Evolutionary conservation across 2,888 invertebrate genomes (phyloP).

Genomic region (Neoitamus cyanurus): DNA sequence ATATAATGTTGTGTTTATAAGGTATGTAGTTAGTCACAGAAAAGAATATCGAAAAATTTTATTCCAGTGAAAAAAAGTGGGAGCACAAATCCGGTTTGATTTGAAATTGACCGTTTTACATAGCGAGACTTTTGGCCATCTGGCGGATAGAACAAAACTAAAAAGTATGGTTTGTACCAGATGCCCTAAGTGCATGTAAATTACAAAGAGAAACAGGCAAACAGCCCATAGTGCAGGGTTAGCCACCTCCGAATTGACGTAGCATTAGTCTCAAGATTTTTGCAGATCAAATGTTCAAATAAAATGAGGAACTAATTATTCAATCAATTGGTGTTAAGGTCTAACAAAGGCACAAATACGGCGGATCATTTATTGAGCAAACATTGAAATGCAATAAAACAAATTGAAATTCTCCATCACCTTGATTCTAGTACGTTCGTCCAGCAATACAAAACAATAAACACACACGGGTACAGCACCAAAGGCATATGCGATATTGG

Average conservation of each 20-base stretch:
- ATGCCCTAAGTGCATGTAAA: neutral
- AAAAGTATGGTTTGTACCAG: neutral
- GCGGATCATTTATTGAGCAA: neutral
- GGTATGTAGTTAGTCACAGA: no score
- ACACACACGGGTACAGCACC: neutral
- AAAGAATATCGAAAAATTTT: no score
- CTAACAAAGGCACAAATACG: neutral
- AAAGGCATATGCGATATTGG: neutral
- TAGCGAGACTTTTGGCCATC: neutral
- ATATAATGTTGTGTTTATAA: no score
- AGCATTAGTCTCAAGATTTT: neutral
- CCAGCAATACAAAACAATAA: constrained; percentile 12
- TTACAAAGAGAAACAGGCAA: no score
- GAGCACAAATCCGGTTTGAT: no score
- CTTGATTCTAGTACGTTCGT: constrained; percentile 9
- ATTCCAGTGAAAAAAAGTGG: no score
- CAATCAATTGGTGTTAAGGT: neutral
- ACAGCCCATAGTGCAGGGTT: neutral
- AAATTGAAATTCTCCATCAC: neutral
- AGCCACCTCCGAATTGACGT: neutral
- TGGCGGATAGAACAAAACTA: neutral
- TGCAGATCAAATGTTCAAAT: no score
- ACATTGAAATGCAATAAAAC: neutral
- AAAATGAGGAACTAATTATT: neutral
- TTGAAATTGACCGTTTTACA: neutral